Conservation (phyloP, 2,888 invertebrate species). For the Agrotis exclamationis region DNA sequence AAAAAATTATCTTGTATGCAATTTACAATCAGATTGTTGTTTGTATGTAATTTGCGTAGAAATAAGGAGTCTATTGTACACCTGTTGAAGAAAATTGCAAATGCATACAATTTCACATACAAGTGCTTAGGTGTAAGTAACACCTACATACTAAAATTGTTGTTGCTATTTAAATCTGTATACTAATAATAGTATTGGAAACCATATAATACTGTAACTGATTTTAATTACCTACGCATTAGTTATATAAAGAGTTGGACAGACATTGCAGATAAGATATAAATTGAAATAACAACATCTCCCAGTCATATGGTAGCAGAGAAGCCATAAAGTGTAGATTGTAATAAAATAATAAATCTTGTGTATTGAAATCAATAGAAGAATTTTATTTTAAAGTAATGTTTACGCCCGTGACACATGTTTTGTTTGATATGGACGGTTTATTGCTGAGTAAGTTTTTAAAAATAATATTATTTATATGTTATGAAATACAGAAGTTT, state of each 20-base stretch:
- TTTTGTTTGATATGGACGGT: constrained; percentile 89
- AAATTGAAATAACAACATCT: constrained; percentile 49
- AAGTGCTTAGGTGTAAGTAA: neutral
- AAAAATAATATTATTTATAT: neutral
- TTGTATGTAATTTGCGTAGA: neutral
- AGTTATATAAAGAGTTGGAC: constrained; percentile 34
- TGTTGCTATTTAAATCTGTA: neutral
- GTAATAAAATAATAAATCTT: constrained; percentile 17
- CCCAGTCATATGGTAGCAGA: constrained; percentile 17
- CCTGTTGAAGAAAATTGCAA: neutral
- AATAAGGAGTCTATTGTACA: neutral
- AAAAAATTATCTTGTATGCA: constrained; percentile 5
- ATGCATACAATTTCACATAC: constrained; percentile 6
- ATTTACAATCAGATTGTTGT: constrained; percentile 5
- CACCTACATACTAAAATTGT: neutral
- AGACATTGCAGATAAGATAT: constrained; percentile 51
- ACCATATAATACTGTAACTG: constrained; percentile 12
- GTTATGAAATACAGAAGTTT: neutral
- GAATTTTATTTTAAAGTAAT: constrained; percentile 67
- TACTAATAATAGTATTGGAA: constrained; percentile 16
- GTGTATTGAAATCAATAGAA: neutral
- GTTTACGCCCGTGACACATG: constrained; percentile 79
- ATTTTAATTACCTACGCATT: constrained; percentile 36
- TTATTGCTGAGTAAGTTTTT: constrained; percentile 83
- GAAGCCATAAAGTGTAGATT: constrained; percentile 17